Base-by-base conservation (phyloP, 2,113 vertebrate genomes). In the Petromus typicus region DNA sequence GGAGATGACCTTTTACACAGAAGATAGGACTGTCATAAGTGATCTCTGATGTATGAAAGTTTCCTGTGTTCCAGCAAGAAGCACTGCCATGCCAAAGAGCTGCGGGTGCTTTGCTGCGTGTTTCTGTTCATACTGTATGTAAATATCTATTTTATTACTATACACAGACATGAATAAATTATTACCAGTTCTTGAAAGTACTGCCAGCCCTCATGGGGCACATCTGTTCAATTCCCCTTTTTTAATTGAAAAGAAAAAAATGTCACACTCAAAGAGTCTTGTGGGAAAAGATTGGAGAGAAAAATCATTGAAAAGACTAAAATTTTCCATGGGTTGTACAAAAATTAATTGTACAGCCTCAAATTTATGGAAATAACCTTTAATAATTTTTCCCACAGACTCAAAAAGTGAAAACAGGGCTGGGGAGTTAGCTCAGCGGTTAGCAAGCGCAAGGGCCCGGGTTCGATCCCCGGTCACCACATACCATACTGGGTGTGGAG, bases 1-100 rank as follows among this genome's bases (percentile, higher is more conserved):
- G 69, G 89, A 97, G 96, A 73, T 96, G 96, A 95, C 96, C 94
- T 98, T 97, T 96, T 94, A 64, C 69, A 45, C 56, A 48, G 90
- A 89, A 94, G 94, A 87, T 32, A 59, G 91, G 95, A 59, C 94
- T 96, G 95, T 97, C 92, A 71, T 87, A 82, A 90, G 86, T 92
- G 95, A 95, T 96, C 83, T 86, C 92, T 95, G 96, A 93, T 83
- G 83, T 61, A 37, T 81, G 93, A 90, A 93, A 91, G 69, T 88
- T 96, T 91, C 69, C 75, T 18, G 85, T 64, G 40, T 82, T 95
- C 75, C 57, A 23, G 7, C 67, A 27, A 86, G 67, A n/a, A 84
- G 4, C 4, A 0, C 32, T 18, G 8, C 6, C 20, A 2, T 10
- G 30, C 30, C 7, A 2, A 67, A 91, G 67, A 86, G 63, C 71